Evolutionary conservation across 1,140 invertebrate species (phyloP).

Genomic region (Cardiocondyla obscurior): DNA sequence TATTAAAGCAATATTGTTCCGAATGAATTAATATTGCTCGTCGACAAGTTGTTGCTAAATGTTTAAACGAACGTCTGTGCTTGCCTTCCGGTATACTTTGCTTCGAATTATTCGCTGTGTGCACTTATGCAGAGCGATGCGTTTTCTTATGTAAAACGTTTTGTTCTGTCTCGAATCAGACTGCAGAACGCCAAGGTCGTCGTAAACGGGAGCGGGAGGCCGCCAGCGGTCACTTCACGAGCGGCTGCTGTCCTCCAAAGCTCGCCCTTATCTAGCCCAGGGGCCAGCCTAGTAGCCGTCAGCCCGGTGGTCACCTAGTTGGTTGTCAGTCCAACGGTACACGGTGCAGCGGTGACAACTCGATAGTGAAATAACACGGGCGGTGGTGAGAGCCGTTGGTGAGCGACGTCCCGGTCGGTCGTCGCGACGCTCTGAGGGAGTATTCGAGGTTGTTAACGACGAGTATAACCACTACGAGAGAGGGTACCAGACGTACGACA

Average conservation of each 20-base stretch:
- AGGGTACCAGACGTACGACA: slow-evolving; percentile 50
- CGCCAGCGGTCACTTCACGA: slow-evolving; percentile 81
- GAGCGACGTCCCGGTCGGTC: not conserved
- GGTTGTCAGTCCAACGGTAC: slow-evolving; percentile 70
- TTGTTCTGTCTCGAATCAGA: slow-evolving; percentile 69
- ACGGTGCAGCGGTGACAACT: slow-evolving; percentile 53
- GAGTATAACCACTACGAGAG: slow-evolving; percentile 5
- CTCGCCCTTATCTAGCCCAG: slow-evolving; percentile 84
- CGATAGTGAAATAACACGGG: slow-evolving; percentile 66
- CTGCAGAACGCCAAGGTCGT: slow-evolving; percentile 84
- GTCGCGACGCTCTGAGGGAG: slow-evolving; percentile 16
- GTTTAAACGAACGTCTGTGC: slow-evolving; percentile 42
- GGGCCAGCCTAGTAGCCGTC: slow-evolving; percentile 81
- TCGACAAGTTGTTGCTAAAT: slow-evolving; percentile 8
- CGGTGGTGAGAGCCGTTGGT: not conserved
- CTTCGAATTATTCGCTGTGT: slow-evolving; percentile 65
- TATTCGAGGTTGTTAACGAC: slow-evolving; percentile 29
- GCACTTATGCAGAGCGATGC: slow-evolving; percentile 50
- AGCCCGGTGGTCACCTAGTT: slow-evolving; percentile 78
- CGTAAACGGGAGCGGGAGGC: slow-evolving; percentile 83
- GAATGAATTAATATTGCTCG: not conserved
- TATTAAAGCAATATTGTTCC: not conserved
- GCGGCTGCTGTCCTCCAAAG: slow-evolving; percentile 83
- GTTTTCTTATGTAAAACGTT: slow-evolving; percentile 56
- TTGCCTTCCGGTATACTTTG: slow-evolving; percentile 63